Evolutionary conservation across 1,140 invertebrate species (phyloP).

Genomic region (Drosophila parvula): DNA sequence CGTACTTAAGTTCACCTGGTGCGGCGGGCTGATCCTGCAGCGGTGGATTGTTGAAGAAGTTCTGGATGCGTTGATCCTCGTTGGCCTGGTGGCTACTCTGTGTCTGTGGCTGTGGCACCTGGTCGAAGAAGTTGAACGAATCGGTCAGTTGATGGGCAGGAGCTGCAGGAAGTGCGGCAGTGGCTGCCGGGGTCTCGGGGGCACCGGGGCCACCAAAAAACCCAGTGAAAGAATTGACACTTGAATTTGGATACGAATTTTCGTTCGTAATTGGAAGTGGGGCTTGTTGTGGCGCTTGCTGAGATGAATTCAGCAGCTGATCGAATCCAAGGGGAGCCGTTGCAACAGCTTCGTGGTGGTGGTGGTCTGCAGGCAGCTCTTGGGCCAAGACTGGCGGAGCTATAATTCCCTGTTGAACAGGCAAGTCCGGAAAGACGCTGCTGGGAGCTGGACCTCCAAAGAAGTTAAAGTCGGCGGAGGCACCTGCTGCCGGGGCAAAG

Average conservation of each 20-base stretch:
- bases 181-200: not conserved
- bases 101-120: slow-evolving; percentile 35
- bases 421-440: slow-evolving; percentile 50
- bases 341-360: not conserved
- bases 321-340: slow-evolving; percentile 67
- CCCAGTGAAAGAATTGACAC: slow-evolving; percentile 59
- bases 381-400: slow-evolving; percentile 41
- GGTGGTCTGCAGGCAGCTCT: slow-evolving; percentile 14
- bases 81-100: slow-evolving; percentile 38
- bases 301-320: slow-evolving; percentile 51
- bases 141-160: slow-evolving; percentile 12
- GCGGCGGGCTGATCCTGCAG: slow-evolving; percentile 66
- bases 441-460: slow-evolving; percentile 28
- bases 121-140: slow-evolving; percentile 66
- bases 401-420: slow-evolving; percentile 21
- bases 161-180: not conserved
- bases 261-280: slow-evolving; percentile 21
- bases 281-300: slow-evolving; percentile 50
- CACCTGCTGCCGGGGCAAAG: slow-evolving; percentile 41
- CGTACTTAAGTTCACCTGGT: slow-evolving; percentile 80
- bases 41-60: slow-evolving; percentile 84
- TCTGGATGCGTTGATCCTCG: slow-evolving; percentile 81
- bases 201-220: slow-evolving; percentile 44
- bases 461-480: slow-evolving; percentile 54
- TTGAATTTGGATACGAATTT: slow-evolving; percentile 63